Conservation (phyloP, 2,113 vertebrate species). For the Vidua macroura region DNA sequence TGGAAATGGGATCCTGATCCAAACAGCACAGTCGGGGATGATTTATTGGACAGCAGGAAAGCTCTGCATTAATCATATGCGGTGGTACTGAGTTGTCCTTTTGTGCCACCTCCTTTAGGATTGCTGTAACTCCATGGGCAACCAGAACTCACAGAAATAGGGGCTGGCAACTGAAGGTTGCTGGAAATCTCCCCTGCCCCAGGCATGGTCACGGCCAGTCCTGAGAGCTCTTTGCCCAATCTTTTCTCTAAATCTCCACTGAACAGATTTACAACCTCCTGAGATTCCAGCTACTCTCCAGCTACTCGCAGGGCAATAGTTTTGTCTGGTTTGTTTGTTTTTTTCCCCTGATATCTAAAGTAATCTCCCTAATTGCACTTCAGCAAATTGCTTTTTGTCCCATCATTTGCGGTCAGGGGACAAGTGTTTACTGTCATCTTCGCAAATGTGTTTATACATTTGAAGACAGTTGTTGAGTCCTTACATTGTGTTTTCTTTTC, state of each 20-base stretch:
- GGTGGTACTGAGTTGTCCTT: not conserved
- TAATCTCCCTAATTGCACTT: constrained; percentile 3
- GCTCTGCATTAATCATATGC: not conserved
- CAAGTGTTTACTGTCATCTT: not conserved
- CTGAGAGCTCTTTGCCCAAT: not conserved
- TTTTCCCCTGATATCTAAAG: not conserved
- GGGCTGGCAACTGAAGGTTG: not conserved
- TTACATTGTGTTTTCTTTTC: not conserved
- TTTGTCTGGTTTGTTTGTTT: not conserved
- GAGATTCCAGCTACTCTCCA: not conserved
- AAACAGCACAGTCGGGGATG: not conserved
- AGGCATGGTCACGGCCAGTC: not conserved
- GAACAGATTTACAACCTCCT: not conserved
- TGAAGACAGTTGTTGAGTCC: not conserved
- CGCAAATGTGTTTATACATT: not conserved
- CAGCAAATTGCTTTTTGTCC: not conserved
- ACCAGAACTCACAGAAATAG: not conserved
- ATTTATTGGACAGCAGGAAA: not conserved
- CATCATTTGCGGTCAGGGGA: not conserved
- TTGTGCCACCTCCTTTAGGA: not conserved
- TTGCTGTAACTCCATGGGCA: not conserved
- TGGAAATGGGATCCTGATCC: not conserved
- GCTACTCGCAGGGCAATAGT: not conserved
- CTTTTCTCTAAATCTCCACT: not conserved
- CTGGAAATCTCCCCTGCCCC: not conserved